Evolutionary conservation across 1,140 invertebrate species (phyloP).

Genomic region (Acromyrmex charruanus): DNA sequence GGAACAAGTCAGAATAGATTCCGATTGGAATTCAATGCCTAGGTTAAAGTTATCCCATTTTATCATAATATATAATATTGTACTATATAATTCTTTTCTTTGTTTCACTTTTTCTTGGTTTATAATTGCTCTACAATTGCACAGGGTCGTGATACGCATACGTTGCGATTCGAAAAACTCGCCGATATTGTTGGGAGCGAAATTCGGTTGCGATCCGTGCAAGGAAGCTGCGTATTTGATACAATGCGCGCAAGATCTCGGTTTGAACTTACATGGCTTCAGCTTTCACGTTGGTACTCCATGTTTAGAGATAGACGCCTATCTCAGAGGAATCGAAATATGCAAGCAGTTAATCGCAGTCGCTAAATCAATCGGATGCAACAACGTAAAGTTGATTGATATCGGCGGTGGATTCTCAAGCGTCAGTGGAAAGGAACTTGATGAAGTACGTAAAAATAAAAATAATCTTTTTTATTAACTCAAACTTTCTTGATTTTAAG

Average conservation of each 20-base stretch:
- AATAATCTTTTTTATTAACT: too few relatives aligned
- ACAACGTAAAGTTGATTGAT: constrained; percentile 91
- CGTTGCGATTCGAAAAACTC: constrained; percentile 89
- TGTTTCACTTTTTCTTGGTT: background rate
- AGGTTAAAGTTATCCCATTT: too few relatives aligned
- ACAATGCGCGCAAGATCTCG: constrained; percentile 90
- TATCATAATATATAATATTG: background rate
- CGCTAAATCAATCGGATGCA: constrained; percentile 89
- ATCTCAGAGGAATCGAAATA: constrained; percentile 89
- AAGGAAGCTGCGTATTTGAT: constrained; percentile 92
- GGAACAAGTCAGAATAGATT: too few relatives aligned
- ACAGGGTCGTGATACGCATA: constrained; percentile 95
- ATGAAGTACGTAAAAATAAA: constrained; percentile 86
- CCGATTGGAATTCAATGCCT: too few relatives aligned
- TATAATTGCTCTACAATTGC: background rate
- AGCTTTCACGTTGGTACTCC: constrained; percentile 93
- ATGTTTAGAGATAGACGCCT: constrained; percentile 92
- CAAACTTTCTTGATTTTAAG: too few relatives aligned
- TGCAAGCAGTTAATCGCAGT: constrained; percentile 90
- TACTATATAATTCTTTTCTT: background rate
- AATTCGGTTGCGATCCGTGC: constrained; percentile 96
- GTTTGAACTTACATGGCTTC: constrained; percentile 93
- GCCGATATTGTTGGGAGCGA: constrained; percentile 93
- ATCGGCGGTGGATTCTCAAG: constrained; percentile 95
- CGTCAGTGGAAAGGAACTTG: constrained; percentile 87